Base-by-base conservation (phyloP, 2,797 vertebrate species). In the Kryptolebias ocellatus region DNA sequence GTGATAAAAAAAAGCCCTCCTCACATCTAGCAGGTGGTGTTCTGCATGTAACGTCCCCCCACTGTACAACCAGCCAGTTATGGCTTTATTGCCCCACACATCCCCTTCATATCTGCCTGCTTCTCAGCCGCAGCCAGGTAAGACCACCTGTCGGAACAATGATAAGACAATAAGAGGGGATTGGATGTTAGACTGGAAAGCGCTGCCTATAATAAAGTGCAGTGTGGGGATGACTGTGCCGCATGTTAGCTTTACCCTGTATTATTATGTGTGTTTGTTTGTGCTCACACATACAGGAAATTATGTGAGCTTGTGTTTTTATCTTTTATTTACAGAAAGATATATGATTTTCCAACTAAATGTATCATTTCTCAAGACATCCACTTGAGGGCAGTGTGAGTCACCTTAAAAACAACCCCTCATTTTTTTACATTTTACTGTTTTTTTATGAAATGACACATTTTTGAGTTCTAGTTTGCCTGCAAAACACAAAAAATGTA, bases 21-120 rank as follows among this genome's bases (percentile, higher is more conserved):
- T 89, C 79, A 79, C 84, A 84, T 91, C 74, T 84, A 90, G 90
- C 94, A 94, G 93, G 93, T 94, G 92, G 82, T 87, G 79, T 85
- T 83, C 70, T 63, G 78, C 71, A 77, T 81, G 79, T 88, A 90
- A 92, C 85, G 84, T 92, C 83, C 83, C 83, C 80, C 80, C 81
- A n/a, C n/a, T 88, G 90, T 90, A 90, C 83, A 80, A 59, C 74
- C 80, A 80, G 84, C 80, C 75, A 72, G 87, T 94, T 94, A 94
- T 92, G 86, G 90, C 86, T 95, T 94, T 93, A 94, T 94, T 91
- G 84, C 90, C 83, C 75, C 28, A 53, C 87, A 91, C 90, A 92
- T 92, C 89, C 84, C 86, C 84, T 90, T 89, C 80, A 92, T 91
- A 93, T 89, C 89, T 86, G 79, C 68, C 78, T 78, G 70, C 81